Evolutionary conservation across 2,888 invertebrate genomes (phyloP), one percentile per base, ranked within the genome.

Genomic region (Amiota communis): DNA sequence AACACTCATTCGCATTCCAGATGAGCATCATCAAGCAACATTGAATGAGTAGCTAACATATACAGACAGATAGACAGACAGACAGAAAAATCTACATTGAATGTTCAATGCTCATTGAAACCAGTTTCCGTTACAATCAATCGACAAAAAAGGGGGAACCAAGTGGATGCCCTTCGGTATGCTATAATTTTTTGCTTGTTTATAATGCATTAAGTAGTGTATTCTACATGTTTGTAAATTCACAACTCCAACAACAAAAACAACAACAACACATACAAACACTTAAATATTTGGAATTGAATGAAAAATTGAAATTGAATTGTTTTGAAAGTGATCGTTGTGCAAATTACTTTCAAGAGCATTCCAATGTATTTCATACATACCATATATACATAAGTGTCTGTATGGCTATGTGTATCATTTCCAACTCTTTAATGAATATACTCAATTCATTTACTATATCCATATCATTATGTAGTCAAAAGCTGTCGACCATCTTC

Each of bases 261-360:
- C 4, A 2, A 51, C 2, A n/a, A 2, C 2, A 11, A 11, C 53
- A 53, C 53, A 2, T 12, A 10, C 53, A n/a, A n/a, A 53, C 53
- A 53, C 53, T n/a, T n/a, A 53, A 53, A n/a, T 53, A n/a, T 8
- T 36, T 36, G 36, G 36, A 36, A 36, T 10, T 64, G 64, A 64
- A 64, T 48, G 46, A 64, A 49, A 67, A 65, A 53, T 68, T 68
- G 23, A 68, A 68, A 51, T 68, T 68, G 67, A 68, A 68, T 68
- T 68, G 67, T 67, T 67, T 67, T 67, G 67, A 67, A 67, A 51
- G 12, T 20, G 51, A 51, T 67, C 67, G 51, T 47, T 51, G 49
- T 10, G 36, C 53, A 68, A 68, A 68, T 68, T 68, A 68, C 53
- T 68, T 51, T 13, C n/a, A 36, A 36, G n/a, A 51, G 67, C 11